Percentiles rank a stretch among this genome's conserved stretches.
Conservation (phyloP, 2,113 vertebrate species). For the Picathartes gymnocephalus region DNA sequence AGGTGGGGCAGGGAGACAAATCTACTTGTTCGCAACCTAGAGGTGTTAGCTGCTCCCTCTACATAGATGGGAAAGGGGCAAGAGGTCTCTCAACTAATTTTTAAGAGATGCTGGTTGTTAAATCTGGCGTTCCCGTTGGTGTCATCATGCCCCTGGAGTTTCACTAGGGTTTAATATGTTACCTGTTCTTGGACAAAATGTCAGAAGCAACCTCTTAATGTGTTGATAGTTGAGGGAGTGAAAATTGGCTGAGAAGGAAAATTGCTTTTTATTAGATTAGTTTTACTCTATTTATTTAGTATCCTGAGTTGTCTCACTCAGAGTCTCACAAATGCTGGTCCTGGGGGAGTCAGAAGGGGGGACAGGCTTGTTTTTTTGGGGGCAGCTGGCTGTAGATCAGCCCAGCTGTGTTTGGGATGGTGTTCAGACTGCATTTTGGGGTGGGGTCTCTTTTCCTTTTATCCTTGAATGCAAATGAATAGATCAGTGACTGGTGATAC, state of each 20-base stretch:
- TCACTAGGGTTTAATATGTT: neutral
- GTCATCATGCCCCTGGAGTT: neutral
- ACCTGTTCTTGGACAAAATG: neutral
- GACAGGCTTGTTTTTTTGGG: neutral
- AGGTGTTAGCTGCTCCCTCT: neutral
- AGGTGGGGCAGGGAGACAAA: neutral
- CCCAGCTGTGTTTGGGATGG: neutral
- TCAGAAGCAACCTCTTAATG: neutral
- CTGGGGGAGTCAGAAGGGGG: neutral
- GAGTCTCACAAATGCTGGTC: neutral
- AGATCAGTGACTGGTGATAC: neutral
- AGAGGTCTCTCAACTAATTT: neutral
- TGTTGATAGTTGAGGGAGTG: neutral
- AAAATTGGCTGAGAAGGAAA: neutral
- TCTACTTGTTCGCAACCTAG: neutral
- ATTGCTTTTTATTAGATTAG: neutral
- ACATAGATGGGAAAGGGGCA: neutral
- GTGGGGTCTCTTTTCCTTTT: neutral
- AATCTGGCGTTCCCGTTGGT: neutral
- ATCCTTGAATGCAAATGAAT: neutral
- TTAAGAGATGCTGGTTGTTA: neutral
- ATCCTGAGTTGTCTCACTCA: neutral
- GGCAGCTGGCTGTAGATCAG: neutral
- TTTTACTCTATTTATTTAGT: neutral
- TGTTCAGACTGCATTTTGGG: neutral